Evolutionary conservation across 1,140 invertebrate species (phyloP), one percentile per base, ranked within the genome.

Genomic region (Calliphora vicina): DNA sequence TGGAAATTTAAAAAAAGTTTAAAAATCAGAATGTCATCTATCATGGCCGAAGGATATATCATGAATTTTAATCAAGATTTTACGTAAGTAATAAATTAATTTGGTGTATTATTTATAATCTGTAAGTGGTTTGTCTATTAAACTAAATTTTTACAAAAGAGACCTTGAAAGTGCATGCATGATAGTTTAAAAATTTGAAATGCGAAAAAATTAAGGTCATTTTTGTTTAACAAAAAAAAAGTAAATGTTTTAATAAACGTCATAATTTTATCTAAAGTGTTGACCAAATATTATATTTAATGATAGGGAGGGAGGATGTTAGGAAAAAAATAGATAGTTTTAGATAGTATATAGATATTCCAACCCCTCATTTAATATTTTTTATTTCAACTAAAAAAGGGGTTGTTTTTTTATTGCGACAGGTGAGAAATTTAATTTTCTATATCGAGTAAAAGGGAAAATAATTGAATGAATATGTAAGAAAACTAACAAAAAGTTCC

Each of bases 11-110:
- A 71, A 73, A 71, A 50, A 73, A 50, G 35, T 45, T 15, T 25
- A 42, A 71, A 42, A 23, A 35, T 29, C 27, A 15, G 42, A 50
- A 50, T 43, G 35, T 43, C 35, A 42, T 45, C 35, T 9, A 43
- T n/a, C 4, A 78, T 43, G 61, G n/a, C 61, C 5, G 74, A 23
- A 80, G 83, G 83, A 85, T 89, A 89, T 88, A 86, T 88, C 84
- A 86, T 89, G 86, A 89, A 89, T 87, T 89, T 89, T 83, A 89
- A 89, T 84, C 88, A 89, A 86, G 88, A 89, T 83, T 89, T 89
- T 89, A 89, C 88, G 88, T 89, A 89, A 89, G 88, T 88, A 43
- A 17, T 23, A 74, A 17, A 57, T 67, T 67, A 67, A 67, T 23
- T 67, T 25, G 23, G 23, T 67, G 20, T 25, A 67, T 67, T 67